Evolutionary conservation across 2,113 vertebrate species (phyloP), one percentile per base, ranked within the genome.

Genomic region (Leucosticte australis): DNA sequence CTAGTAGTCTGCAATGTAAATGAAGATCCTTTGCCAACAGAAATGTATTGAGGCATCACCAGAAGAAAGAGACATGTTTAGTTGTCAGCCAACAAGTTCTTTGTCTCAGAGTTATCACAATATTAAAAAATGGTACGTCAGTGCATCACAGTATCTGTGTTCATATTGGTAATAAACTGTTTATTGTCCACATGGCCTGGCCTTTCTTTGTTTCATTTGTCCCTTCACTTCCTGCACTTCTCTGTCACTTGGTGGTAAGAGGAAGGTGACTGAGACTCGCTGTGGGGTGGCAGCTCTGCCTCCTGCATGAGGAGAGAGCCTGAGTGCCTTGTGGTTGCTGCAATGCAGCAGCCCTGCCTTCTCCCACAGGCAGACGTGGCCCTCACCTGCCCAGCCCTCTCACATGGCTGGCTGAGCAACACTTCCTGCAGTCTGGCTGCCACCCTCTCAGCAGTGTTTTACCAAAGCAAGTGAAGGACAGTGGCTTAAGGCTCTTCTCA

Each of bases 161-260:
- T 98, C 98, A 98, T 99, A 98, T 98, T 98, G 97, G 96, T 99
- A 99, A 99, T 99, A 99, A 99, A 99, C 97, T 97, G 97, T 98
- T 97, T 98, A 97, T 99, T 98, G 98, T 98, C 98, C 97, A 97
- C 97, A 97, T 62, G 62, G 87, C 86, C 80, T 89, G 70, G 92
- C 88, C 96, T 97, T 42, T 11, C 62, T 83, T 87, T 78, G 93
- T 64, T 87, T 96, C 65, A 33, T 95, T 92, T 10, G 4, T 69
- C 46, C 39, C 27, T 73, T 49, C 33, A 37, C 33, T 64, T 86
- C 60, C 73, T 7, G 0, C 8, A 13, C 62, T 65, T 88, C 6
- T 37, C 16, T 18, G 16, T 84, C 69, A 16, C 63, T 37, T 44
- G 42, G 46, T 3, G 13, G 4, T 12, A 28, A 39, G 31, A 60